phyloP scores from a whole-genome alignment of 2,113 vertebrate genomes.

The Rhodinocichla rosea region DNA sequence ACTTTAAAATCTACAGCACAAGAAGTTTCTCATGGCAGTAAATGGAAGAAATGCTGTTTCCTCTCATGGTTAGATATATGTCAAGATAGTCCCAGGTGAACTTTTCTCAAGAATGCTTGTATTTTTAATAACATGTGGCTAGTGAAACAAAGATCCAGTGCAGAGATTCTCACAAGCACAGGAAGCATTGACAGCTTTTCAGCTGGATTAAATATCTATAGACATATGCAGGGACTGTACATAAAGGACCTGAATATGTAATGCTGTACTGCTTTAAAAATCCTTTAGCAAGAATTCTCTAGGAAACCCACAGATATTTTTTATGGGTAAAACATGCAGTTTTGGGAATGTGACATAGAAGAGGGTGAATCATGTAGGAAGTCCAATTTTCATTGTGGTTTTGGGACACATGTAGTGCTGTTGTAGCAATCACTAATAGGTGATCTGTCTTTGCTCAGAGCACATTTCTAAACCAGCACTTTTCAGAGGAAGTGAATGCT shows the following conservation, averaged over 20 bases:
- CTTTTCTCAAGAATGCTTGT: background rate
- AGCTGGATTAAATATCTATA: background rate
- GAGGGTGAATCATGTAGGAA: background rate
- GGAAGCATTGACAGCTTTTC: background rate
- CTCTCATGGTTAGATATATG: background rate
- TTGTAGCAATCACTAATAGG: background rate
- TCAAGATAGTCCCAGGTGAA: background rate
- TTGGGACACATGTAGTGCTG: background rate
- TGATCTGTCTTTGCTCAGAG: background rate
- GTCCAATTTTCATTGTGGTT: background rate
- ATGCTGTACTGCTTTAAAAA: background rate
- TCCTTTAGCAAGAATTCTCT: background rate
- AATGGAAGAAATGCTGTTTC: background rate
- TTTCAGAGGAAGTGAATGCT: background rate
- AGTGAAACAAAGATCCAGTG: background rate
- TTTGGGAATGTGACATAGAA: background rate
- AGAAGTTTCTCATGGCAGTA: background rate
- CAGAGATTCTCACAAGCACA: background rate
- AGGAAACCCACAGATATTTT: background rate
- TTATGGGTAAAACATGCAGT: background rate
- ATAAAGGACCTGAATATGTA: background rate
- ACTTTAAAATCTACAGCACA: background rate
- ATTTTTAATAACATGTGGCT: background rate
- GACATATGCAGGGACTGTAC: rapidly evolving
- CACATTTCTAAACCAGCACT: background rate